Base-by-base conservation (phyloP, 2,113 vertebrate species). In the Ochotona curzoniae region DNA sequence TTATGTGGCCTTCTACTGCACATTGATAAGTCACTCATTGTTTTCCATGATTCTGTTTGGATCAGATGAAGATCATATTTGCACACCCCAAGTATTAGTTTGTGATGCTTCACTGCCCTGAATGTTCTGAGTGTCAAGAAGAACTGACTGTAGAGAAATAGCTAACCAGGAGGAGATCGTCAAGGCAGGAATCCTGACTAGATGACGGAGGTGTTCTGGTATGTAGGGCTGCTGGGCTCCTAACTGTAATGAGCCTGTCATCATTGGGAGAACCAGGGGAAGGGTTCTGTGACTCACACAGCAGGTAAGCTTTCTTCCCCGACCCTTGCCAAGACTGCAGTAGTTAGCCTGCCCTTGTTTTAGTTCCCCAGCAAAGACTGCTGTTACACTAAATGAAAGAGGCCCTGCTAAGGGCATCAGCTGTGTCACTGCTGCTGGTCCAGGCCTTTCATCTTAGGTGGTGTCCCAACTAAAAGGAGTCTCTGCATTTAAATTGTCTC, bases 1-100 rank as follows among this genome's bases (percentile, higher is more conserved):
- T 17, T 71, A 28, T 61, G n/a, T 63, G 30, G 54, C 21, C 85
- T 92, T 95, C 83, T 88, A 23, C 75, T 85, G 66, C 86, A 28
- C 28, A 18, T 10, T 79, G 57, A 76, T 93, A 83, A 94, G 92
- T 79, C 90, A 60, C 73, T 92, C 60, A 89, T 74, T 91, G 93
- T 71, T 94, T 94, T 89, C 78, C 87, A 76, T 94, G 93, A 96
- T 91, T 92, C 78, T 7, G 0, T 95, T 94, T 96, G 61, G 76
- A 87, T 96, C 94, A 89, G 54, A 75, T 75, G 61, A n/a, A 71
- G 60, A 83, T 94, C 74, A 83, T 54, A 92, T 92, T 75, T 92
- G 14, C 51, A 94, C 88, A 94, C 57, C 70, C 82, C 90, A 90
- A 64, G 18, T 93, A 79, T 94, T 93, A 94, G 49, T 79, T 71